Percentiles rank a stretch among this genome's conserved stretches.
Evolutionary conservation across 2,113 vertebrate species (phyloP).

Genomic region (Sebastes schlegelii): DNA sequence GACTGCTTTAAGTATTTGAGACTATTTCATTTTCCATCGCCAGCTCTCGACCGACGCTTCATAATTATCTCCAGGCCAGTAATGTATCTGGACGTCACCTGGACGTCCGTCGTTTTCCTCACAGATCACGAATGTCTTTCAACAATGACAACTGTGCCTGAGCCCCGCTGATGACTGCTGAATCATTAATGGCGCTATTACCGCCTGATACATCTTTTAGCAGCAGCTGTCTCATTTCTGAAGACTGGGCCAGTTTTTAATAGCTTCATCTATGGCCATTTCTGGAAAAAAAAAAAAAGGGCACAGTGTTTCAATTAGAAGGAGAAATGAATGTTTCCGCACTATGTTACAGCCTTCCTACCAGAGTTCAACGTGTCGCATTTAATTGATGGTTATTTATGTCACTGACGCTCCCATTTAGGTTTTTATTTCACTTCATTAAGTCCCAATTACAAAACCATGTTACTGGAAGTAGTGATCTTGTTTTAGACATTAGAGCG

Average conservation of each 20-base stretch:
- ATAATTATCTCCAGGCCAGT: conserved; percentile 19
- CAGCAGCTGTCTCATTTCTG: conserved; percentile 46
- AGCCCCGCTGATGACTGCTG: conserved; percentile 55
- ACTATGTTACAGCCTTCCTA: background rate
- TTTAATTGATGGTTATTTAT: conserved; percentile 47
- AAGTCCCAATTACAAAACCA: conserved; percentile 28
- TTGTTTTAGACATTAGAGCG: background rate
- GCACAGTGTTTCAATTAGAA: conserved; percentile 45
- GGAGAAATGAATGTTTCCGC: conserved; percentile 22
- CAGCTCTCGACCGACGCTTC: background rate
- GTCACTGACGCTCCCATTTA: conserved; percentile 26
- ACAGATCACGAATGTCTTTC: conserved; percentile 41
- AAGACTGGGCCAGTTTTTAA: conserved; percentile 65
- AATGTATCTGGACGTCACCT: conserved; percentile 37
- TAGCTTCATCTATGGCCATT: conserved; percentile 58
- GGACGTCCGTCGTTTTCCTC: conserved; percentile 18
- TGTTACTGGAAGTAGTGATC: conserved; percentile 8
- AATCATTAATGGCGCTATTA: conserved; percentile 78
- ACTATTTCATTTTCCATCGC: conserved; percentile 14
- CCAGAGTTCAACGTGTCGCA: conserved; percentile 9
- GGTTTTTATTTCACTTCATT: conserved; percentile 36
- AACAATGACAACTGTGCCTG: conserved; percentile 48
- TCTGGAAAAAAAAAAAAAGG: conserved; percentile 31
- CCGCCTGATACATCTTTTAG: conserved; percentile 60
- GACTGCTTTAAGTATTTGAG: background rate